Evolutionary conservation across 2,797 vertebrate species (phyloP).

Genomic region (Cyclura pinguis): DNA sequence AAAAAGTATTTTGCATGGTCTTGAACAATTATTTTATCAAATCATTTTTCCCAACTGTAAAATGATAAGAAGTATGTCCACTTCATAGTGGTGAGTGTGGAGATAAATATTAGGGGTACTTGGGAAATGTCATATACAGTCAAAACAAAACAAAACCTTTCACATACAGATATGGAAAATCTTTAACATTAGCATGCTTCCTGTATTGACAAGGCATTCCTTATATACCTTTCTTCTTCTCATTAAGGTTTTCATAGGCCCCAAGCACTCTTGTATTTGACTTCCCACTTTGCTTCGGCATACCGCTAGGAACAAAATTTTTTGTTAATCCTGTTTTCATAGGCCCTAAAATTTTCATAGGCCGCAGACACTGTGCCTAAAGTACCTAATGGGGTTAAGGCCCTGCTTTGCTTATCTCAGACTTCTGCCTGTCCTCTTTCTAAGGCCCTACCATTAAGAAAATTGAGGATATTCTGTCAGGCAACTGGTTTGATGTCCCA

Average conservation of each 20-base stretch:
- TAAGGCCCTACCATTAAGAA: not conserved
- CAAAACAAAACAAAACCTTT: not conserved
- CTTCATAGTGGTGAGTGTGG: too few species aligned
- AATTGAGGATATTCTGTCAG: not conserved
- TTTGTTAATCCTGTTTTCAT: too few species aligned
- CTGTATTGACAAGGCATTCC: not conserved
- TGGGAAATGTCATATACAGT: not conserved
- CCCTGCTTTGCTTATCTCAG: not conserved
- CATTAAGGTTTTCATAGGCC: too few species aligned
- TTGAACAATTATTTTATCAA: not conserved
- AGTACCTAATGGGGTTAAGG: too few species aligned
- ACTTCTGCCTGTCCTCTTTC: not conserved
- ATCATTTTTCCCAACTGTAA: not conserved
- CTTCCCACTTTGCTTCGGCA: too few species aligned
- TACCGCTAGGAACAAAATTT: too few species aligned
- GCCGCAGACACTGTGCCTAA: too few species aligned
- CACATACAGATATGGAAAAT: not conserved
- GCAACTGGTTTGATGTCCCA: not conserved
- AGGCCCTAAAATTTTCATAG: too few species aligned
- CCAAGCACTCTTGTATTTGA: too few species aligned
- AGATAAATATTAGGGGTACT: not conserved
- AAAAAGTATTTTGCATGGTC: too few species aligned
- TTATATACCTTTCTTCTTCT: not conserved
- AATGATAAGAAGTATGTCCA: not conserved
- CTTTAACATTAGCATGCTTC: not conserved